Evolutionary conservation across 2,797 vertebrate genomes (phyloP), one percentile per base, ranked within the genome.

Genomic region (Catamblyrhynchus diadema): DNA sequence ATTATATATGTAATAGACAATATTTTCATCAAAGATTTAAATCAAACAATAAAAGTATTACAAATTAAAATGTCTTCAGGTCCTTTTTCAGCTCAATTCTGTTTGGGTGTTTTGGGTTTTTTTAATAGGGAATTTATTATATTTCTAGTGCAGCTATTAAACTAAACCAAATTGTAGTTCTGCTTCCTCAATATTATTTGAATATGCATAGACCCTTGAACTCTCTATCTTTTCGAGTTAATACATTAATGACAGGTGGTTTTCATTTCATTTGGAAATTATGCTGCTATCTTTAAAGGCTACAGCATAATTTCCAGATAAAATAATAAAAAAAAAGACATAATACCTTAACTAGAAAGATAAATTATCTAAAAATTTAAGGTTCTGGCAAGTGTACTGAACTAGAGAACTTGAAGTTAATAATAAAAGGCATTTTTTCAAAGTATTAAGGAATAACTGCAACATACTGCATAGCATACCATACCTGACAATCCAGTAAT

Each of bases 281-380:
- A n/a, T n/a, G 50, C 10, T 74, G 28, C 45, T 85, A 53, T 39
- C 32, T 88, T 91, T 67, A 74, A 81, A 67, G 32, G 8, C 25
- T 66, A 62, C 9, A 2, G 37, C 20, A 2, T 39, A 42, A 82
- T 57, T 88, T 72, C 50, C 50, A 65, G 35, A 61, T 10, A 67
- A 93, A 81, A 73, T 69, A 27, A 90, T 78, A 61, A 44, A 10
- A 10, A 94, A 80, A 93, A 90, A 78, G 85, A 95, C 20, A 66
- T 82, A 95, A 53, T 74, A 81, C 28, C 75, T 93, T 94, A 94
- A 95, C 75, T 93, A 90, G 96, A 97, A 93, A 91, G 44, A 94
- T 78, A 92, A 74, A 92, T 96, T 96, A 92, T 65, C 42, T 59
- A 75, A 81, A 86, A 94, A 94, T 88, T 37, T 44, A 95, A 93